A percentile compares a stretch with the other conserved stretches of the same genome.
phyloP scores from a whole-genome alignment of 2,888 invertebrate species.

The Nomada fabriciana region DNA sequence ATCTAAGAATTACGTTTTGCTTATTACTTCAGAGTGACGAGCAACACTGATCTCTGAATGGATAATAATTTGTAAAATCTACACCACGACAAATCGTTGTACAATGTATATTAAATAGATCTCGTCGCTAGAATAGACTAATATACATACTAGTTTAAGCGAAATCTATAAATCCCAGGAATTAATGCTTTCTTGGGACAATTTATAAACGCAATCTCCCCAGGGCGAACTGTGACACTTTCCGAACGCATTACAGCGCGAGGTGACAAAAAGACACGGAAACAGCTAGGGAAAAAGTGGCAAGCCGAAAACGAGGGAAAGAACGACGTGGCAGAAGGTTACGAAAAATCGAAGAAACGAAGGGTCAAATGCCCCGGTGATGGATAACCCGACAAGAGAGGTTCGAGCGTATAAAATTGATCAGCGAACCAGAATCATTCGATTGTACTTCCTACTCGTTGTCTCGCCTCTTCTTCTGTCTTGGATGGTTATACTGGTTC shows the following conservation, averaged over 20 bases:
- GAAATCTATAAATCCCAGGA: too few species aligned
- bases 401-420: constrained; percentile 76
- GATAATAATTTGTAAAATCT: too few species aligned
- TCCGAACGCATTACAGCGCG: constrained; percentile 4
- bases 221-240: constrained; percentile 1
- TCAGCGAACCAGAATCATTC: constrained; percentile 77
- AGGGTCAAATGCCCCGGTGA: constrained; percentile 71
- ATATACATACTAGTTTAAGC: too few species aligned
- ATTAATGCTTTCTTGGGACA: constrained; percentile 37
- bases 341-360: constrained; percentile 66
- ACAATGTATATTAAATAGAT: too few species aligned
- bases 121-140: too few species aligned
- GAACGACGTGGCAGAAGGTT: constrained; percentile 47
- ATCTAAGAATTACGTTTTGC: too few species aligned
- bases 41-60: too few species aligned
- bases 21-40: too few species aligned
- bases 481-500: constrained; percentile 47
- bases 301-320: constrained; percentile 42
- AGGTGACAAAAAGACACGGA: constrained; percentile 31
- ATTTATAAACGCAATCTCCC: constrained; percentile 58
- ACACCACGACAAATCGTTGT: too few species aligned
- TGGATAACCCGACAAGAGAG: constrained; percentile 73
- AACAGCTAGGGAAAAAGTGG: constrained; percentile 12
- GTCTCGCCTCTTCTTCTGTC: constrained; percentile 46
- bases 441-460: constrained; percentile 68